Base-by-base conservation (phyloP, 2,888 invertebrate species). In the Scrobipalpa costella region DNA sequence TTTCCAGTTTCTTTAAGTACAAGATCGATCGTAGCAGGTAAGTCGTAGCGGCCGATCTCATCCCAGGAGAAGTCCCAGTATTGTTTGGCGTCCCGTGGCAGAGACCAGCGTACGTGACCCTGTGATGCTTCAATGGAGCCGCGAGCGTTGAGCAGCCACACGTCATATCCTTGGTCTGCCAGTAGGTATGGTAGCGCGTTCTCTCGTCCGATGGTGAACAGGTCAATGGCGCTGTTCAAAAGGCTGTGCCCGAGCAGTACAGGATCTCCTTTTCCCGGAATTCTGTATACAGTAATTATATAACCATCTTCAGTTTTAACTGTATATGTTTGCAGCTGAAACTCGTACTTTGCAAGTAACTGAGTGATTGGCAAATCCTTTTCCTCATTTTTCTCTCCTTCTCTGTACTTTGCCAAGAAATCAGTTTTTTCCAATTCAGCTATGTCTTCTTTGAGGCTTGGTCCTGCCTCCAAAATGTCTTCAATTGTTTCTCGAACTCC, bases 1-100 rank as follows among this genome's bases (percentile, higher is more conserved):
- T 89, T 80, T 0, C 90, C 86, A 0, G 94, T 95, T 8, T 69
- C 66, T 0, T 80, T 71, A 0, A 95, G 78, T 1, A 94, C 89
- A 74, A 94, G 93, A 76, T 98, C 95, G 34, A 98, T 94, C 88
- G 94, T 95, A 0, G 95, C 94, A 1, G 98, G 96, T 3, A 98
- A 76, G 80, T 98, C 98, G 73, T 91, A 93, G 34, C 86, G 78
- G 0, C 95, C 96, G 76, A 97, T 96, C 77, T 97, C 95, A 78
- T 98, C 95, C 94, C 95, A 98, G 63, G 95, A 95, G 71, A 94
- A 95, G 62, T 93, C 84, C 95, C 95, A 95, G 74, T 93, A 95
- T n/a, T 80, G 73, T 0, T 79, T 69, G 7, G 92, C 83, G 0
- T 57, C 61, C 7, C 34, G 57, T 38, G 61, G 55, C 0, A 90